These are phyloP conservation scores for Nymphalis urticae DNA, from an alignment of 2,888 invertebrate species.

Conservation along the genomic window DNA sequence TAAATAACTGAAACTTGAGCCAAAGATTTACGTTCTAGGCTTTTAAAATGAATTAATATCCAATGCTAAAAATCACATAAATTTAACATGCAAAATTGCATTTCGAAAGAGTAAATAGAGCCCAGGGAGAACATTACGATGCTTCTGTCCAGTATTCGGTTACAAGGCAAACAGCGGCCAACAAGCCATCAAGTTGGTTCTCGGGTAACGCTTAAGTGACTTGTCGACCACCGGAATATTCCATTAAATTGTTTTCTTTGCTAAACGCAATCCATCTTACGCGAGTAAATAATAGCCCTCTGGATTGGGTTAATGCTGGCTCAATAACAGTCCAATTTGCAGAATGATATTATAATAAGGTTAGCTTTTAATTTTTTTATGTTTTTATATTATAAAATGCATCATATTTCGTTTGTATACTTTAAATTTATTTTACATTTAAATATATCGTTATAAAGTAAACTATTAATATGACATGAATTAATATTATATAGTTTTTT, in stretches of 20 bases:
- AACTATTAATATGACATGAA: no score
- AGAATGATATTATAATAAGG: not conserved
- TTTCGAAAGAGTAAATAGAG: conserved; percentile 61
- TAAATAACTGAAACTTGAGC: conserved; percentile 2
- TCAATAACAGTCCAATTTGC: conserved; percentile 18
- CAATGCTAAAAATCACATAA: conserved; percentile 4
- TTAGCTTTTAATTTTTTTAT: not conserved
- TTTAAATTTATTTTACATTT: no score
- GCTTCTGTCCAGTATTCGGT: conserved; percentile 72
- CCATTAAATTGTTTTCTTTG: conserved; percentile 78
- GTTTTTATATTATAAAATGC: not conserved
- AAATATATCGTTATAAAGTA: no score
- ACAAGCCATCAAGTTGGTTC: conserved; percentile 68
- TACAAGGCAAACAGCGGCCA: conserved; percentile 62
- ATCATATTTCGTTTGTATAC: no score
- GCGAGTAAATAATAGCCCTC: conserved; percentile 56
- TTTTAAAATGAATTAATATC: conserved; percentile 14
- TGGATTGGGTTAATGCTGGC: conserved; percentile 29
- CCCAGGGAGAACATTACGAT: conserved; percentile 60
- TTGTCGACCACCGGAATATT: conserved; percentile 72
- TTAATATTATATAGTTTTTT: no score
- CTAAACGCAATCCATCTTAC: conserved; percentile 59
- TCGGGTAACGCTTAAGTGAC: conserved; percentile 77
- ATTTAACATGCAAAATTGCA: conserved; percentile 34
- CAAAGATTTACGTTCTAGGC: conserved; percentile 2